Evolutionary conservation across 2,888 invertebrate species (phyloP).

Genomic region (Lysandra coridon): DNA sequence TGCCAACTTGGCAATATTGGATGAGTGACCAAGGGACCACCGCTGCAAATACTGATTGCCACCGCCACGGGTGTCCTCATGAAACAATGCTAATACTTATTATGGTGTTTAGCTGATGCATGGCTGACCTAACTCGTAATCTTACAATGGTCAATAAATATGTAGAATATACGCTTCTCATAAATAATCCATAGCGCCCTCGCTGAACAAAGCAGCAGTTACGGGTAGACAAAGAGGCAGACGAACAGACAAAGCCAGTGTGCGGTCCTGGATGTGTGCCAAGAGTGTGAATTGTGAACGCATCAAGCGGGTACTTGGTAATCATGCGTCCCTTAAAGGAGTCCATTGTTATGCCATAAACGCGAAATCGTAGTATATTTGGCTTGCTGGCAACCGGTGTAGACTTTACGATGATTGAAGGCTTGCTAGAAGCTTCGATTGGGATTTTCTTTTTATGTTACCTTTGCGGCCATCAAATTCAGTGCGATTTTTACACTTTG

Average conservation of each 20-base stretch:
- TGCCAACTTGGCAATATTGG: neutral
- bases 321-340: conserved; percentile 37
- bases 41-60: neutral
- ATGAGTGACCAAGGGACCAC: neutral
- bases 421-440: neutral
- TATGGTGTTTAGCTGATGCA: neutral
- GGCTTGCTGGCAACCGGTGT: neutral
- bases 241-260: conserved; percentile 58
- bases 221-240: conserved; percentile 62
- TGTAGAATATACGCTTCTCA: conserved; percentile 35
- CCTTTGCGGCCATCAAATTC: neutral
- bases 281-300: conserved; percentile 46
- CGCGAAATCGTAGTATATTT: conserved; percentile 23
- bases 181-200: conserved; percentile 44
- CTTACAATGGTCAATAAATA: conserved; percentile 17
- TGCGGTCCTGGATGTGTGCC: conserved; percentile 57
- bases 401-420: neutral
- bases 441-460: neutral
- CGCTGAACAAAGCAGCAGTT: conserved; percentile 44
- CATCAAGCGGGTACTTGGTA: conserved; percentile 43
- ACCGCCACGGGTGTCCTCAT: neutral
- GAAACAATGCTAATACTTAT: neutral
- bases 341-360: conserved; percentile 30
- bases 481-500: too few species aligned
- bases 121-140: neutral